A percentile compares a stretch with the other conserved stretches of the same genome.
These are phyloP conservation scores for Drosophila mayaguana DNA, from an alignment of 2,888 invertebrate species.

Conservation along the genomic window DNA sequence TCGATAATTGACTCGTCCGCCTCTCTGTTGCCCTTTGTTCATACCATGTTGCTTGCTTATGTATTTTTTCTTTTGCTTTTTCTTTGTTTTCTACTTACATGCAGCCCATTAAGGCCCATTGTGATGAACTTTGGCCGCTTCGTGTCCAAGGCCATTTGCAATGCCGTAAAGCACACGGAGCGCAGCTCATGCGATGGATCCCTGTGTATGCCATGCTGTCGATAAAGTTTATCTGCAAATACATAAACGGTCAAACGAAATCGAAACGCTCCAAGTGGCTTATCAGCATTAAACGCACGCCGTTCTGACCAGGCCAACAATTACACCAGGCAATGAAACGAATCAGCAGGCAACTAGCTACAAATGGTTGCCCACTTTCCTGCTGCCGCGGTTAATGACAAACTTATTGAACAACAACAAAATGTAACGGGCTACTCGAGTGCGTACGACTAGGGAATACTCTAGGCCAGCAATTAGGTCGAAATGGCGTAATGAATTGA, in stretches of 20 bases:
- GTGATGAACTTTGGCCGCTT: slow-evolving; percentile 93
- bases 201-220: slow-evolving; percentile 91
- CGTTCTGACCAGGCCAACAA: slow-evolving; percentile 12
- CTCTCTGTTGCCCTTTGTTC: slow-evolving; percentile 10
- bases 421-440: background rate
- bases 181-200: slow-evolving; percentile 93
- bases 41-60: background rate
- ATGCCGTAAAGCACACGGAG: slow-evolving; percentile 92
- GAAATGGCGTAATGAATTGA: background rate
- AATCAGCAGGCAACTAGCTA: slow-evolving; percentile 3
- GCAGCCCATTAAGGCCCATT: slow-evolving; percentile 94
- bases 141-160: slow-evolving; percentile 95
- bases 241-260: slow-evolving; percentile 22
- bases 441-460: background rate
- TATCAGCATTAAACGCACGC: slow-evolving; percentile 17
- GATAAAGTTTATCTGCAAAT: slow-evolving; percentile 90
- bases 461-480: slow-evolving; percentile 14
- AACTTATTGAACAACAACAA: background rate
- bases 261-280: slow-evolving; percentile 14
- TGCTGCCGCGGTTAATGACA: slow-evolving; percentile 30
- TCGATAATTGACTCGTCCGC: slow-evolving; percentile 50
- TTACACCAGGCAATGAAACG: slow-evolving; percentile 1
- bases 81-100: slow-evolving; percentile 88
- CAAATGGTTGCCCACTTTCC: slow-evolving; percentile 49
- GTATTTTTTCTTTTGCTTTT: background rate